phyloP scores from a whole-genome alignment of 64 coral and sea anemone genomes.

The Stichodactyla mertensii region DNA sequence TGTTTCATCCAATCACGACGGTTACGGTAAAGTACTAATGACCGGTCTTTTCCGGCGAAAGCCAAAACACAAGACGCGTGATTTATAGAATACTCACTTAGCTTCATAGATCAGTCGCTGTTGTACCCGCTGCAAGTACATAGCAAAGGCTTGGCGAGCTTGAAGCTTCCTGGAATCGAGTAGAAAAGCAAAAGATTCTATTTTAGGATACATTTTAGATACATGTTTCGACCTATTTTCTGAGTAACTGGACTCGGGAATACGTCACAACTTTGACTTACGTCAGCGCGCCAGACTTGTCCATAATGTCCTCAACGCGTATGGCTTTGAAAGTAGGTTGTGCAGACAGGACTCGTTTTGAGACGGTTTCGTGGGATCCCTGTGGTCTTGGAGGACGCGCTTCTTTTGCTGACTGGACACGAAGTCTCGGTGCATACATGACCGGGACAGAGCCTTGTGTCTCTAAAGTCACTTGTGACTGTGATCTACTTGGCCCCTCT shows the following conservation, averaged over 20 bases:
- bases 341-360: constrained; percentile 43
- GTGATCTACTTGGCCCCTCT: background rate
- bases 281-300: constrained; percentile 39
- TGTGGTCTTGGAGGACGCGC: constrained; percentile 34
- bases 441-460: background rate
- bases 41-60: no score
- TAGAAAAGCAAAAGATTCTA: no score
- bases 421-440: background rate
- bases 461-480: background rate
- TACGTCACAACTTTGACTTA: constrained; percentile 7
- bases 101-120: constrained; percentile 76
- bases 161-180: constrained; percentile 71
- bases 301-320: constrained; percentile 54
- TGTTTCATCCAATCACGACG: no score
- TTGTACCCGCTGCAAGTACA: constrained; percentile 95
- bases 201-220: no score
- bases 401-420: constrained; percentile 1
- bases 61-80: no score
- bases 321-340: constrained; percentile 55
- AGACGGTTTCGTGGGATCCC: constrained; percentile 40
- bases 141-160: constrained; percentile 91
- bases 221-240: no score
- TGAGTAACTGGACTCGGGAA: no score
- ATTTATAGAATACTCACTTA: constrained; percentile 39
- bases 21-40: no score